phyloP scores from a whole-genome alignment of 2,888 invertebrate genomes.

The Cryptocheilus praepositus region DNA sequence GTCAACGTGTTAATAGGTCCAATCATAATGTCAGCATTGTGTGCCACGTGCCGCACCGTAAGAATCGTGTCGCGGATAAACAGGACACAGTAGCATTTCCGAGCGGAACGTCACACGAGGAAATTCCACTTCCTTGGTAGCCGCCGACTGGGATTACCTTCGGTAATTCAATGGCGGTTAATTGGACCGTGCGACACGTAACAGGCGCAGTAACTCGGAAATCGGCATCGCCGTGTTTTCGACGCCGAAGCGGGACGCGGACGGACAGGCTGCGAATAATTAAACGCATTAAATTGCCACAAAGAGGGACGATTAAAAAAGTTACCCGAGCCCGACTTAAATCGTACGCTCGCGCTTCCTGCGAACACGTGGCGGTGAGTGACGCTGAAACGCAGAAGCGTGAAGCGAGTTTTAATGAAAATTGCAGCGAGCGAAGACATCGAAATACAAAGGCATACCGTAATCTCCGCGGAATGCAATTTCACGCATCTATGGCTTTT shows the following conservation, averaged over 20 bases:
- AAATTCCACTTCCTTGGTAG: conserved; percentile 47
- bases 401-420: neutral
- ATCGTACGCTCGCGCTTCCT: neutral
- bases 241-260: no score
- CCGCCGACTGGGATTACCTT: conserved; percentile 54
- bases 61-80: no score
- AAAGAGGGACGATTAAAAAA: no score
- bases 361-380: conserved; percentile 2
- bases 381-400: conserved; percentile 28
- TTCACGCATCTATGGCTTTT: no score
- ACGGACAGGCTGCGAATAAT: no score
- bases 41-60: no score
- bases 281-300: no score
- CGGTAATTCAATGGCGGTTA: conserved; percentile 63
- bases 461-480: no score
- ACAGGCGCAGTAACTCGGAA: conserved; percentile 56
- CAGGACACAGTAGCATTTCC: neutral
- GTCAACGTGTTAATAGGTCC: no score
- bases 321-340: neutral
- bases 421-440: neutral
- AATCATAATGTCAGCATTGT: no score
- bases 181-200: conserved; percentile 60
- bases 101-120: conserved; percentile 17
- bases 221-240: conserved; percentile 29
- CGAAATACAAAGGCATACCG: conserved; percentile 23